phyloP scores from a whole-genome alignment of 2,888 invertebrate species.

The Polydrusus tereticollis region DNA sequence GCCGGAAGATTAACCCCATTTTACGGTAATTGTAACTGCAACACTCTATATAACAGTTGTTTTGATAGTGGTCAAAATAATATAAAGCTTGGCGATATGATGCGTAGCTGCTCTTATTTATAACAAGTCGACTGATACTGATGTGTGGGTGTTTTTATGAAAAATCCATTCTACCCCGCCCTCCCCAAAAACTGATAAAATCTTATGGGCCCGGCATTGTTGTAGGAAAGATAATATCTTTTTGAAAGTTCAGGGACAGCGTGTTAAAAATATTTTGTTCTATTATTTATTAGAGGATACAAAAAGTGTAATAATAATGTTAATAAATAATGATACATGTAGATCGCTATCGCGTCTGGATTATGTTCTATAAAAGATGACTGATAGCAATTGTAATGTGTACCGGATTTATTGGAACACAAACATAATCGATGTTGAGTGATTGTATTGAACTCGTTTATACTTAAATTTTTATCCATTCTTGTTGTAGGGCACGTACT shows the following conservation, averaged over 20 bases:
- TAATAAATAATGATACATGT: conserved; percentile 21
- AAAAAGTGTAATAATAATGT: conserved; percentile 13
- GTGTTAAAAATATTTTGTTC: conserved; percentile 15
- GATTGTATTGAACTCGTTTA: background rate
- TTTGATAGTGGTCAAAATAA: too few relatives aligned
- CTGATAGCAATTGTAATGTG: background rate
- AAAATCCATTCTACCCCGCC: conserved; percentile 35
- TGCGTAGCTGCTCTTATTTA: background rate
- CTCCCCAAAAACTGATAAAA: conserved; percentile 36
- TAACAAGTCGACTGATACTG: conserved; percentile 7
- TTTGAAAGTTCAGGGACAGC: conserved; percentile 42
- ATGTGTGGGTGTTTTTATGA: conserved; percentile 35
- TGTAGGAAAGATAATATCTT: conserved; percentile 29
- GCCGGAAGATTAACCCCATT: too few relatives aligned
- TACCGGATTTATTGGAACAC: background rate
- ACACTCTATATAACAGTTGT: too few relatives aligned
- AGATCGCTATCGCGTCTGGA: conserved; percentile 4
- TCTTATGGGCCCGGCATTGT: conserved; percentile 42
- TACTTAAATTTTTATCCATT: background rate
- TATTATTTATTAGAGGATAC: conserved; percentile 23
- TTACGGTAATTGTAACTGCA: too few relatives aligned
- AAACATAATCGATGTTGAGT: conserved; percentile 4
- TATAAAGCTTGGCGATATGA: too few relatives aligned
- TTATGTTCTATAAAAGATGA: conserved; percentile 10
- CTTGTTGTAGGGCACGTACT: too few relatives aligned